These are phyloP conservation scores for Drosophila stalkeri DNA, from an alignment of 2,888 invertebrate species.

Conservation along the genomic window DNA sequence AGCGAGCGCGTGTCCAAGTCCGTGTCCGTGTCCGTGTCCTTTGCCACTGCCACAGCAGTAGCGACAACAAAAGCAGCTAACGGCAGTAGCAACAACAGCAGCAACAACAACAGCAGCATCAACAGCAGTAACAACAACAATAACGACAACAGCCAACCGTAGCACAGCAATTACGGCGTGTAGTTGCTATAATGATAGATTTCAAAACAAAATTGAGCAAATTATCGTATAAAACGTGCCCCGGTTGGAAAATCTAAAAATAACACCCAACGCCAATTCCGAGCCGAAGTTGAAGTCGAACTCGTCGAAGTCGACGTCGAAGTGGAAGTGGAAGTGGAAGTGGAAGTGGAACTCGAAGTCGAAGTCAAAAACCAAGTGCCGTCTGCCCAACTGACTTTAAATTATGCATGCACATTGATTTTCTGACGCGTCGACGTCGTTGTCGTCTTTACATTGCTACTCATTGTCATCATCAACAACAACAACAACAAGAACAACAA, in stretches of 20 bases:
- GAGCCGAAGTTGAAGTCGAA: slow-evolving; percentile 23
- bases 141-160: slow-evolving; percentile 23
- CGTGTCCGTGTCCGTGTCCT: slow-evolving; percentile 40
- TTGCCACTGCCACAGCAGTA: slow-evolving; percentile 22
- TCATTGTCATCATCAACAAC: slow-evolving; percentile 41
- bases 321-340: slow-evolving; percentile 33
- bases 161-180: slow-evolving; percentile 61
- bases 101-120: slow-evolving; percentile 14
- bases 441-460: slow-evolving; percentile 25
- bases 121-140: slow-evolving; percentile 23
- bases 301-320: slow-evolving; percentile 7
- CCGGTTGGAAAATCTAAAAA: slow-evolving; percentile 65
- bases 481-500: slow-evolving; percentile 20
- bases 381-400: slow-evolving; percentile 63
- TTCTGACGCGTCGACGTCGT: slow-evolving; percentile 53
- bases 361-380: slow-evolving; percentile 43
- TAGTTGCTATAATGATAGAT: slow-evolving; percentile 75
- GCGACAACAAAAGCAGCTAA: slow-evolving; percentile 29
- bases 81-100: slow-evolving; percentile 30
- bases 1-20: slow-evolving; percentile 58
- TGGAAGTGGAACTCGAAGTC: slow-evolving; percentile 27
- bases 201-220: slow-evolving; percentile 77
- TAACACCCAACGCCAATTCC: slow-evolving; percentile 33
- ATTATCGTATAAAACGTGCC: slow-evolving; percentile 70
- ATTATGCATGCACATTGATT: slow-evolving; percentile 80